phyloP scores from a whole-genome alignment of 2,888 invertebrate genomes.

The Terebella lapidaria region DNA sequence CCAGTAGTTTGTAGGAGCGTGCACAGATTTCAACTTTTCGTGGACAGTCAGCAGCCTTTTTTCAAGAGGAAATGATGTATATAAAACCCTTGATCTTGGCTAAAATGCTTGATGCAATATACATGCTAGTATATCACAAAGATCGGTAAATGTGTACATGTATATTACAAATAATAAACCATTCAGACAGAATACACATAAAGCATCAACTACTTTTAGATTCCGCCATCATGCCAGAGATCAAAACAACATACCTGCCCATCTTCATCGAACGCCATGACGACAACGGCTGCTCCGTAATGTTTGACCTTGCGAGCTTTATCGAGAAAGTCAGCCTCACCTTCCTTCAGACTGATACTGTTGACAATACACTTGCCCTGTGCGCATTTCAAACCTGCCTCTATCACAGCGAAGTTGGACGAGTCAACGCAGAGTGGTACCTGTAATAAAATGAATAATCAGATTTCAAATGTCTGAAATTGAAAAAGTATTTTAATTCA shows the following conservation, averaged over 20 bases:
- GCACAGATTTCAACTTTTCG: conserved; percentile 59
- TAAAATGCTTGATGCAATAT: too few species aligned
- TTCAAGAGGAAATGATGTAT: not conserved
- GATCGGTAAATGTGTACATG: too few species aligned
- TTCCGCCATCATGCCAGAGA: too few species aligned
- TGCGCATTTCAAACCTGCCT: conserved; percentile 59
- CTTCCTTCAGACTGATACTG: conserved; percentile 61
- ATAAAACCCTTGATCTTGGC: not conserved
- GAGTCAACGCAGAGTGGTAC: conserved; percentile 61
- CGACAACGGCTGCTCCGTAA: conserved; percentile 60
- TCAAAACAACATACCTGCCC: conserved; percentile 56
- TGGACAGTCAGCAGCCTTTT: conserved; percentile 56
- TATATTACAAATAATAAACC: too few species aligned
- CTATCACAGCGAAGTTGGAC: conserved; percentile 59
- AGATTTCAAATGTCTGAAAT: too few species aligned
- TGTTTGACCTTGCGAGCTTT: conserved; percentile 57
- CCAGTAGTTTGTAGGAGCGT: conserved; percentile 57
- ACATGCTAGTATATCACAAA: too few species aligned
- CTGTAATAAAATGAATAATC: conserved; percentile 38
- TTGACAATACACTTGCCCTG: conserved; percentile 62
- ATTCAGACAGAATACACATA: too few species aligned
- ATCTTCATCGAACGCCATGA: conserved; percentile 62
- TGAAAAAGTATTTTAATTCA: too few species aligned
- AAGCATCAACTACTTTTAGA: too few species aligned
- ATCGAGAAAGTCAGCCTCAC: conserved; percentile 58